These are phyloP conservation scores for Menidia menidia DNA, from an alignment of 2,797 vertebrate genomes.

Conservation along the genomic window DNA sequence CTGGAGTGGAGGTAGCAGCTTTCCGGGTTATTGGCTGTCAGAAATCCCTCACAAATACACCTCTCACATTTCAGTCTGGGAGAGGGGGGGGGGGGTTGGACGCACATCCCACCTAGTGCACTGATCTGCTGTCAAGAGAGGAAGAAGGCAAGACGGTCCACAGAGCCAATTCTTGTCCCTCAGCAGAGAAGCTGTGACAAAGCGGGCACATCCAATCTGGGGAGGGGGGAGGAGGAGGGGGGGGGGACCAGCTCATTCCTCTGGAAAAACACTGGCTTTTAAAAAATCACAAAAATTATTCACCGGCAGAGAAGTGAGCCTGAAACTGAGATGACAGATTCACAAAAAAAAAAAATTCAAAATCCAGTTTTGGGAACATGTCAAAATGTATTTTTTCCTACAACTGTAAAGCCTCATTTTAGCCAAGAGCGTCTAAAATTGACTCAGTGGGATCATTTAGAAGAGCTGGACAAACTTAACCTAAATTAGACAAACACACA, in stretches of 20 bases:
- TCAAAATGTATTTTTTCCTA: neutral
- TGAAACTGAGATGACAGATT: neutral
- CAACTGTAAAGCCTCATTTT: no score
- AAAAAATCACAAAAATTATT: neutral
- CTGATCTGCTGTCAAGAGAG: slow-evolving; percentile 56
- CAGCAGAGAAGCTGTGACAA: slow-evolving; percentile 27
- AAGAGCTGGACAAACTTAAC: no score
- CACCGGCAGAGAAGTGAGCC: neutral
- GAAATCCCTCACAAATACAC: slow-evolving; percentile 49
- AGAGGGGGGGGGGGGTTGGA: slow-evolving; percentile 13
- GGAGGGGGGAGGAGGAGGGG: neutral
- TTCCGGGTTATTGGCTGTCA: slow-evolving; percentile 27
- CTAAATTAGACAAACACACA: no score
- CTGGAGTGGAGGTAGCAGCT: slow-evolving; percentile 15
- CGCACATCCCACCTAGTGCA: slow-evolving; percentile 47
- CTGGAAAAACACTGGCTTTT: neutral
- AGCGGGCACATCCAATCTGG: slow-evolving; percentile 14
- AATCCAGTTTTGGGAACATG: neutral
- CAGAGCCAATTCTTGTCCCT: slow-evolving; percentile 33
- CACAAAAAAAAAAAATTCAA: no score
- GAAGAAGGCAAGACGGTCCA: slow-evolving; percentile 37
- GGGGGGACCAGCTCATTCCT: neutral
- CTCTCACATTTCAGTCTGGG: slow-evolving; percentile 41
- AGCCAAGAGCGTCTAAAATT: no score
- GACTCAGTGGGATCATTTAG: no score